Evolutionary conservation across 2,888 invertebrate species (phyloP).

Genomic region (Ochlodes sylvanus): DNA sequence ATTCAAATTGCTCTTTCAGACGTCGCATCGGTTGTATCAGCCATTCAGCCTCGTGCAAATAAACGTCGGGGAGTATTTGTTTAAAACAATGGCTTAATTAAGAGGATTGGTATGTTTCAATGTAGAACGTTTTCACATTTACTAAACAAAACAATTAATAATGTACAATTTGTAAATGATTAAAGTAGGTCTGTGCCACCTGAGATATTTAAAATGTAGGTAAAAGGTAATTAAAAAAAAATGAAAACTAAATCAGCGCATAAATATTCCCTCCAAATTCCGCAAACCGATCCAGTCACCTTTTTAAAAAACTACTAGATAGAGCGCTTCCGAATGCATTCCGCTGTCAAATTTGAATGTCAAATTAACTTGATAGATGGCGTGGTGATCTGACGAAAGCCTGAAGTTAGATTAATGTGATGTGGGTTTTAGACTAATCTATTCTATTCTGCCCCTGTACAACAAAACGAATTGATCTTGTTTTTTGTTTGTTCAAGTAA

Average conservation of each 20-base stretch:
- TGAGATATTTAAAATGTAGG: too few species aligned
- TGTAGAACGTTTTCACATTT: not conserved
- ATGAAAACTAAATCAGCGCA: not conserved
- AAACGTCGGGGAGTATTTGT: slow-evolving; percentile 47
- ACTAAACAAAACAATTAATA: not conserved
- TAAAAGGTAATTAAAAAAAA: too few species aligned
- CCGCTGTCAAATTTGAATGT: slow-evolving; percentile 71
- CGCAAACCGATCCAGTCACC: not conserved
- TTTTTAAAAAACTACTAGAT: slow-evolving; percentile 39
- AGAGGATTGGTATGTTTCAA: not conserved
- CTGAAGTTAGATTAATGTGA: slow-evolving; percentile 59
- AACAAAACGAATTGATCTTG: not conserved
- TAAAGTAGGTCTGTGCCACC: too few species aligned
- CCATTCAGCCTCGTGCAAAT: slow-evolving; percentile 58
- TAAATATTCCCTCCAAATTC: not conserved
- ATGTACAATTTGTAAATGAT: too few species aligned
- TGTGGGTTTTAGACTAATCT: slow-evolving; percentile 32
- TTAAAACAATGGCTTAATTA: slow-evolving; percentile 40
- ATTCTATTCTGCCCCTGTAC: slow-evolving; percentile 19
- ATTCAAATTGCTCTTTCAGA: slow-evolving; percentile 75
- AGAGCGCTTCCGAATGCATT: slow-evolving; percentile 54
- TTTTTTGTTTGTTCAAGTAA: not conserved
- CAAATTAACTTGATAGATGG: slow-evolving; percentile 59
- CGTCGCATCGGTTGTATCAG: slow-evolving; percentile 69
- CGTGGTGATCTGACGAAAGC: slow-evolving; percentile 60